A percentile compares a stretch with the other conserved stretches of the same genome.
These are phyloP conservation scores for Chromobotia macracanthus DNA, from an alignment of 2,797 vertebrate species.

Conservation along the genomic window DNA sequence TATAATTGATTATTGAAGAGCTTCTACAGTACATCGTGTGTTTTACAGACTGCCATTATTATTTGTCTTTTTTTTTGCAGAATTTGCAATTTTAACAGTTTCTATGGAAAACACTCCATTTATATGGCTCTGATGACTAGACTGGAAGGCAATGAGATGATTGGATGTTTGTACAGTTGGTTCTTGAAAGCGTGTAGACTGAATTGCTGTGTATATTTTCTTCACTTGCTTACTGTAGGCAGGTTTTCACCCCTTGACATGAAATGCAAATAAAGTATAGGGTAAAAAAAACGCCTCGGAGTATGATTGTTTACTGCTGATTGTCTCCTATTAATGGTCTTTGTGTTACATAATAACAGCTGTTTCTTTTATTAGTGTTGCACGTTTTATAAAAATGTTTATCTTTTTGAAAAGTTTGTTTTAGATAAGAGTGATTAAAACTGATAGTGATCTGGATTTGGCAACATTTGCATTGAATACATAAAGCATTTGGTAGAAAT, in stretches of 20 bases:
- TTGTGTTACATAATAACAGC: background rate
- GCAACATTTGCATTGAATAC: no score
- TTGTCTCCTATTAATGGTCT: background rate
- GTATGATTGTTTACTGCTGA: background rate
- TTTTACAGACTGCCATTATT: conserved; percentile 26
- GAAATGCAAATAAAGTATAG: conserved; percentile 60
- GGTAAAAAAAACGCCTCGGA: background rate
- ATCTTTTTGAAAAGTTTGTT: no score
- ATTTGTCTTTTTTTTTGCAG: conserved; percentile 40
- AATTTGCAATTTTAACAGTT: conserved; percentile 40
- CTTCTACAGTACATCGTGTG: conserved; percentile 27
- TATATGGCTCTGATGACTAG: conserved; percentile 34
- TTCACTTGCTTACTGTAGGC: conserved; percentile 59
- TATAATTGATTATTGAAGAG: conserved; percentile 40
- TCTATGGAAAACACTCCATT: conserved; percentile 7
- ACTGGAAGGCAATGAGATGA: conserved; percentile 30
- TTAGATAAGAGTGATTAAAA: no score
- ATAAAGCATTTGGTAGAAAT: no score
- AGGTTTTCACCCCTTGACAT: conserved; percentile 62
- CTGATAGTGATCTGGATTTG: no score
- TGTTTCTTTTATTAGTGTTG: background rate
- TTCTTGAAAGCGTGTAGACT: conserved; percentile 56
- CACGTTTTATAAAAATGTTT: background rate
- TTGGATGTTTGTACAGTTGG: conserved; percentile 48
- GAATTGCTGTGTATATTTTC: conserved; percentile 60